Evolutionary conservation across 2,888 invertebrate genomes (phyloP).

Genomic region (Cephus pygmeus): DNA sequence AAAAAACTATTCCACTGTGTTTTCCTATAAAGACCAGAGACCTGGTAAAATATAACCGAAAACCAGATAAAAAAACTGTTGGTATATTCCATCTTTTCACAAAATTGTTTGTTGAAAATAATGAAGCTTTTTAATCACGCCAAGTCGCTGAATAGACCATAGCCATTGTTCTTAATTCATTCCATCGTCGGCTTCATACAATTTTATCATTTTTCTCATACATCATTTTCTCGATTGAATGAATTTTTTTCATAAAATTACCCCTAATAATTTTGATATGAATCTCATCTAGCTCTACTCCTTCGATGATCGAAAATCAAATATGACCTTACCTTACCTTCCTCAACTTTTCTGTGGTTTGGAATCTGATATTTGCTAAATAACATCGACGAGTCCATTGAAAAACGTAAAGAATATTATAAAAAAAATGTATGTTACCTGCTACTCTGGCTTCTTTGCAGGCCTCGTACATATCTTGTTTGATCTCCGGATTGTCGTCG

Average conservation of each 20-base stretch:
- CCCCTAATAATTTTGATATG: not conserved
- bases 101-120: not conserved
- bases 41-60: not conserved
- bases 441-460: constrained; percentile 97
- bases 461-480: constrained; percentile 97
- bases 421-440: constrained; percentile 70
- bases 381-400: not conserved
- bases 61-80: not conserved
- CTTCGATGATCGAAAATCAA: too few relatives aligned
- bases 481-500: constrained; percentile 96
- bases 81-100: not conserved
- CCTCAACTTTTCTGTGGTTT: too few relatives aligned
- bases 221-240: not conserved
- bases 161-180: not conserved
- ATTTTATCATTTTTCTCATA: not conserved
- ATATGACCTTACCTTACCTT: too few relatives aligned
- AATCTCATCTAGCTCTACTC: too few relatives aligned
- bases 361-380: not conserved
- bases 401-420: not conserved
- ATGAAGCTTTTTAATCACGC: not conserved
- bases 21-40: not conserved
- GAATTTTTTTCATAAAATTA: not conserved
- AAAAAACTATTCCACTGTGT: not conserved
- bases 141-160: not conserved
- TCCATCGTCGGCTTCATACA: not conserved